These are phyloP conservation scores for Procambarus clarkii DNA, from an alignment of 1,140 invertebrate genomes.

Conservation along the genomic window DNA sequence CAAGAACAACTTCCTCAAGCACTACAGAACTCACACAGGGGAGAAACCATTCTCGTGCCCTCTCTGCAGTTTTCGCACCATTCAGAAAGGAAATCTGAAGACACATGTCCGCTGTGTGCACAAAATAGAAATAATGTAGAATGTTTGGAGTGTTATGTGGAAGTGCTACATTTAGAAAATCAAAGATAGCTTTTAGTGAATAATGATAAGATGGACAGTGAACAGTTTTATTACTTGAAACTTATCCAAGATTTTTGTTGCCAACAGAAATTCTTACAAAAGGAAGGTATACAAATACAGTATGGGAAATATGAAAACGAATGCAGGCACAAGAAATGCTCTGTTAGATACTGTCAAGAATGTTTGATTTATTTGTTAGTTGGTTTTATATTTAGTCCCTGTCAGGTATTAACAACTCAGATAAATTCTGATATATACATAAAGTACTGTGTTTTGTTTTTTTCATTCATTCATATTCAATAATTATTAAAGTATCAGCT, in stretches of 20 bases:
- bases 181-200: background rate
- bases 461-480: no score
- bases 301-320: no score
- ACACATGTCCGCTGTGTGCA: conserved; percentile 50
- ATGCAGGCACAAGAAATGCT: no score
- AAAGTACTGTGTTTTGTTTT: no score
- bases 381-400: no score
- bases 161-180: background rate
- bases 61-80: conserved; percentile 53
- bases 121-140: conserved; percentile 11
- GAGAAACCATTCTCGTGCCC: conserved; percentile 46
- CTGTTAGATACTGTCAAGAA: no score
- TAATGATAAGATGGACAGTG: background rate
- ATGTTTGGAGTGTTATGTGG: background rate
- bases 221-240: background rate
- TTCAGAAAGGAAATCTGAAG: conserved; percentile 57
- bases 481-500: no score
- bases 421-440: no score
- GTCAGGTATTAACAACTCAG: no score
- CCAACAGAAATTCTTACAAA: no score
- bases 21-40: conserved; percentile 54
- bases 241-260: background rate
- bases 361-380: no score
- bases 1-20: conserved; percentile 64
- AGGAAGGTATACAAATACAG: no score